Conservation (phyloP, 1,140 invertebrate species). For the Oryctes rhinoceros region DNA sequence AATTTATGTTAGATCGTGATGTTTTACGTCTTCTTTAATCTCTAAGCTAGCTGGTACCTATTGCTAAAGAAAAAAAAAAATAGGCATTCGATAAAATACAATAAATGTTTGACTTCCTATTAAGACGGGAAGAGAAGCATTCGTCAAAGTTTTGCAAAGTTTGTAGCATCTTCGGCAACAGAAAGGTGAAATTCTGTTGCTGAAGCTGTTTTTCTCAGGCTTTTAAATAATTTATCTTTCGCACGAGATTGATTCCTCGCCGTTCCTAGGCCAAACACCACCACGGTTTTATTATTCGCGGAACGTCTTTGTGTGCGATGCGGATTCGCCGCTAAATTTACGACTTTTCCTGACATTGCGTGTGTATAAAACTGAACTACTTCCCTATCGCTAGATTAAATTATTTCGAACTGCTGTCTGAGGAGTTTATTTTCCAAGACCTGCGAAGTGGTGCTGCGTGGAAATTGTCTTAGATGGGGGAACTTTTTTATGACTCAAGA, state of each 20-base stretch:
- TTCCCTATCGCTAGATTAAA: background rate
- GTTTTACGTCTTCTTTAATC: no score
- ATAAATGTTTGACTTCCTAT: no score
- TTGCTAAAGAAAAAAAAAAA: no score
- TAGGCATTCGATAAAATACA: no score
- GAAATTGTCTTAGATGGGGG: no score
- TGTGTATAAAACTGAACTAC: background rate
- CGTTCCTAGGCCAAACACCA: background rate
- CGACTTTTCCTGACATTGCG: background rate
- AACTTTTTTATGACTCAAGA: no score
- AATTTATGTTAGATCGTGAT: no score
- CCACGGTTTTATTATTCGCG: background rate
- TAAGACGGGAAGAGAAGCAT: no score
- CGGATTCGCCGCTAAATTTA: constrained; percentile 2
- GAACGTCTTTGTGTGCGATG: background rate
- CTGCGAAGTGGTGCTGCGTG: no score
- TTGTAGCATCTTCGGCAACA: no score
- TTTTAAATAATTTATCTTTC: constrained; percentile 13
- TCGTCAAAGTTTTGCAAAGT: no score
- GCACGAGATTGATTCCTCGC: background rate
- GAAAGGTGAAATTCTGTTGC: background rate
- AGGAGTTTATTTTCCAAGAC: background rate
- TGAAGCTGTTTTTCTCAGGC: constrained; percentile 2
- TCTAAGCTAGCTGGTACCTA: no score
- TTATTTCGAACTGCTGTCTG: background rate